Percentiles rank a stretch among this genome's conserved stretches.
phyloP scores from a whole-genome alignment of 2,888 invertebrate genomes.

The Pachliopta kotzebuea region DNA sequence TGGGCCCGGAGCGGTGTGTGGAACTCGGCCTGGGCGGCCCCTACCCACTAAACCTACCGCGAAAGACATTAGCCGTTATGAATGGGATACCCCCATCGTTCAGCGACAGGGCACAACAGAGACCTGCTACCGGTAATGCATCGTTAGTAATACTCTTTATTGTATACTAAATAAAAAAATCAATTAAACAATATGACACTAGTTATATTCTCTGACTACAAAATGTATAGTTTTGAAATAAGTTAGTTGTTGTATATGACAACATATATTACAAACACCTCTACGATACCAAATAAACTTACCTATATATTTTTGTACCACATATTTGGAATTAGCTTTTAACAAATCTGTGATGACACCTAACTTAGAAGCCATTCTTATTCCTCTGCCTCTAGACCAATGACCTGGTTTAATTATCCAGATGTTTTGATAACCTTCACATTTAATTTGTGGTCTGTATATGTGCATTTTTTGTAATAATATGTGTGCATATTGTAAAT shows the following conservation, averaged over 20 bases:
- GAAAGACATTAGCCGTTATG: too few relatives aligned
- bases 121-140: too few relatives aligned
- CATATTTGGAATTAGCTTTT: slow-evolving; percentile 83
- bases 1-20: too few relatives aligned
- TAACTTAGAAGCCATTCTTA: slow-evolving; percentile 87
- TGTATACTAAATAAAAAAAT: too few relatives aligned
- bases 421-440: slow-evolving; percentile 90
- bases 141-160: too few relatives aligned
- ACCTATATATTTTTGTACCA: slow-evolving; percentile 96
- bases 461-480: slow-evolving; percentile 80
- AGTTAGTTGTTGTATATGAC: neutral
- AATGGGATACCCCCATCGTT: too few relatives aligned
- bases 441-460: slow-evolving; percentile 82
- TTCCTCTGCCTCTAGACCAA: slow-evolving; percentile 91
- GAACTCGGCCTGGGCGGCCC: too few relatives aligned
- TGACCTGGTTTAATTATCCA: slow-evolving; percentile 95
- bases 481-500: slow-evolving; percentile 71
- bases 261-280: neutral
- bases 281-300: slow-evolving; percentile 36
- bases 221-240: neutral
- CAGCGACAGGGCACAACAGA: too few relatives aligned
- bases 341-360: slow-evolving; percentile 85
- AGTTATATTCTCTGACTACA: too few relatives aligned
- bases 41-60: too few relatives aligned
- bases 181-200: too few relatives aligned